Percentiles rank a stretch among this genome's conserved stretches.
These are phyloP conservation scores for Cyclophora punctaria DNA, from an alignment of 2,888 invertebrate genomes.

Conservation along the genomic window DNA sequence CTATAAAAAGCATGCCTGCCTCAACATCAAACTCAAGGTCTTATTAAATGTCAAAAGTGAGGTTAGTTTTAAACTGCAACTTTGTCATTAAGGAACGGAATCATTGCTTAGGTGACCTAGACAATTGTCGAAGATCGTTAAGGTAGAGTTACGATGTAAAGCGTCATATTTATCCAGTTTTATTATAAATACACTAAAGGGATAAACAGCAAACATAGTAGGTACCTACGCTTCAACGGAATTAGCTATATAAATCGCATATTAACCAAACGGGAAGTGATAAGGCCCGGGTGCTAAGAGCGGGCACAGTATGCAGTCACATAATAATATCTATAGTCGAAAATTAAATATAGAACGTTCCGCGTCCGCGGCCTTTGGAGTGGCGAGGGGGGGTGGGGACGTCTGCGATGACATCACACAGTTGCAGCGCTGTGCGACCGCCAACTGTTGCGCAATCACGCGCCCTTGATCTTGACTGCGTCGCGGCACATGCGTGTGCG, in stretches of 20 bases:
- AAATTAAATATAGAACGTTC: slow-evolving; percentile 60
- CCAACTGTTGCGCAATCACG: slow-evolving; percentile 72
- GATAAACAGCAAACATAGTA: too few species aligned
- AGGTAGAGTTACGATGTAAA: too few species aligned
- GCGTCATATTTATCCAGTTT: too few species aligned
- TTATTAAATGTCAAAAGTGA: slow-evolving; percentile 10
- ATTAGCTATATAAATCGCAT: too few species aligned
- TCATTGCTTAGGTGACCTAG: too few species aligned
- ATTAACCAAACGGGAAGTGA: slow-evolving; percentile 12
- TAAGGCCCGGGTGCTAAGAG: slow-evolving; percentile 4
- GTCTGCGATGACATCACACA: slow-evolving; percentile 70
- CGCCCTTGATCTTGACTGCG: slow-evolving; percentile 77
- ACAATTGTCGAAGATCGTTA: too few species aligned
- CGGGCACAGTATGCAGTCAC: slow-evolving; percentile 8
- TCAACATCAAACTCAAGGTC: slow-evolving; percentile 16
- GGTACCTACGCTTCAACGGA: too few species aligned
- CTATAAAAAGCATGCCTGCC: slow-evolving; percentile 9
- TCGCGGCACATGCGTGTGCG: slow-evolving; percentile 66
- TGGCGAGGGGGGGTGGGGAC: slow-evolving; percentile 38
- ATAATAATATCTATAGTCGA: slow-evolving; percentile 16
- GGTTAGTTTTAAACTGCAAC: slow-evolving; percentile 1
- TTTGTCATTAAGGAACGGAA: too few species aligned
- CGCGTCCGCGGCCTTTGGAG: slow-evolving; percentile 58
- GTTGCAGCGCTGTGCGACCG: slow-evolving; percentile 66
- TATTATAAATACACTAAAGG: too few species aligned